These are phyloP conservation scores for Rutilus rutilus DNA, from an alignment of 2,113 vertebrate genomes.

Conservation along the genomic window DNA sequence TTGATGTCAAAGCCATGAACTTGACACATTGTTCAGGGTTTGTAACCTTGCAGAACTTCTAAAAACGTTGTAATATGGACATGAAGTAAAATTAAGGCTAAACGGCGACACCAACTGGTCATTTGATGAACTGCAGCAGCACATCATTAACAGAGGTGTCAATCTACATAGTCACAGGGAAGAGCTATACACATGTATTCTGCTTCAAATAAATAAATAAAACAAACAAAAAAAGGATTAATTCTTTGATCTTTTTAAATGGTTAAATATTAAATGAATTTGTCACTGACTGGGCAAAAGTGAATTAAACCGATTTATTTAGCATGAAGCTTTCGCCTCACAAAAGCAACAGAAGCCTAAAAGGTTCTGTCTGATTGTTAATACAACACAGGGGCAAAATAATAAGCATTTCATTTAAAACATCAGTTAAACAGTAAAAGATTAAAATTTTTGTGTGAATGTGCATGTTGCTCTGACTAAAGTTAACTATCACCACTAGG, in stretches of 20 bases:
- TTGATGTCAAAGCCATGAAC: not conserved
- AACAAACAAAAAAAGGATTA: not conserved
- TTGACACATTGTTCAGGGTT: not conserved
- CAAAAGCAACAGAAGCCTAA: not conserved
- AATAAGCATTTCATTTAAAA: not conserved
- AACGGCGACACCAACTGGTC: constrained; percentile 79
- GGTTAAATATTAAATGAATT: not conserved
- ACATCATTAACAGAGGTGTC: constrained; percentile 54
- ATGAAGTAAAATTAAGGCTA: constrained; percentile 31
- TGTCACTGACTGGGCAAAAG: not conserved
- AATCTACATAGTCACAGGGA: not conserved
- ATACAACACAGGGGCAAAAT: not conserved
- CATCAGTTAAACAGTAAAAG: not conserved
- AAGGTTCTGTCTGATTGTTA: not conserved
- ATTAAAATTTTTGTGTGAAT: not conserved
- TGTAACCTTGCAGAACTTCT: not conserved
- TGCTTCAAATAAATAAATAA: not conserved
- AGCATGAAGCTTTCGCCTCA: not conserved
- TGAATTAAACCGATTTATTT: not conserved
- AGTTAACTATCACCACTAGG: constrained; percentile 61
- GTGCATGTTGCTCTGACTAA: constrained; percentile 8
- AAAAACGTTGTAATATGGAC: not conserved
- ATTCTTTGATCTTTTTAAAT: not conserved
- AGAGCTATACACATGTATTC: not conserved
- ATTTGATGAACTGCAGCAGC: constrained; percentile 71